Percentiles rank a stretch among this genome's conserved stretches.
phyloP scores from a whole-genome alignment of 92 coral and sea anemone species.

The Parazoanthus atlanticus region DNA sequence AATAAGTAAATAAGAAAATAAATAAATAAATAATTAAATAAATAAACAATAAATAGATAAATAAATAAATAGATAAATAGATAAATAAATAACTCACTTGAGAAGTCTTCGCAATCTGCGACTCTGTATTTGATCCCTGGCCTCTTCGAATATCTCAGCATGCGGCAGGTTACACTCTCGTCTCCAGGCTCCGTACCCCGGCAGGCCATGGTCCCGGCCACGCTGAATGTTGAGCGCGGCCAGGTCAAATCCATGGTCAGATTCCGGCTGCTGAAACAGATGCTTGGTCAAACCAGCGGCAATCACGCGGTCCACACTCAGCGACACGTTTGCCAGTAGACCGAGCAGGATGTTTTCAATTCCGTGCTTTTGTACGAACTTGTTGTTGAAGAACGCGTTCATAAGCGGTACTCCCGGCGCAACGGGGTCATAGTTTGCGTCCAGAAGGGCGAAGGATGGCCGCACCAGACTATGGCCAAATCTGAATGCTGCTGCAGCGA shows the following conservation, averaged over 20 bases:
- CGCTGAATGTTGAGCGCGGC: constrained; percentile 97
- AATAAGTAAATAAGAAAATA: too few species aligned
- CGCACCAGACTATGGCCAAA: constrained; percentile 94
- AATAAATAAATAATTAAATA: too few species aligned
- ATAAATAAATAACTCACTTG: constrained; percentile 44
- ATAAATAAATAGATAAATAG: too few species aligned
- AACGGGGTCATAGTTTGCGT: constrained; percentile 85
- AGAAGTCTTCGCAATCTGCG: constrained; percentile 70
- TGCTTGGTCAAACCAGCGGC: constrained; percentile 88
- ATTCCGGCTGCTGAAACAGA: constrained; percentile 95
- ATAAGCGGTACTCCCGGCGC: constrained; percentile 81
- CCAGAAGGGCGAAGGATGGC: constrained; percentile 75
- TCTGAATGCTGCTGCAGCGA: constrained; percentile 94
- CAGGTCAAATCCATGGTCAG: constrained; percentile 93
- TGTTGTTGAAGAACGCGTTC: constrained; percentile 91
- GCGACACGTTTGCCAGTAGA: constrained; percentile 88
- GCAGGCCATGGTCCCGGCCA: constrained; percentile 97
- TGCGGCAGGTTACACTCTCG: constrained; percentile 90
- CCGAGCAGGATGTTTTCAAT: constrained; percentile 90
- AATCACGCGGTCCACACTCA: constrained; percentile 70
- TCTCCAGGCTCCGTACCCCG: constrained; percentile 99
- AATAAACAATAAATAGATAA: too few species aligned
- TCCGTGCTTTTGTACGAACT: constrained; percentile 77
- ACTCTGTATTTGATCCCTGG: constrained; percentile 73
- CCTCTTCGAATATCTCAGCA: constrained; percentile 91